These are phyloP conservation scores for Zhuqinia jingwanae DNA, from an alignment of 2,888 invertebrate genomes.

Conservation along the genomic window DNA sequence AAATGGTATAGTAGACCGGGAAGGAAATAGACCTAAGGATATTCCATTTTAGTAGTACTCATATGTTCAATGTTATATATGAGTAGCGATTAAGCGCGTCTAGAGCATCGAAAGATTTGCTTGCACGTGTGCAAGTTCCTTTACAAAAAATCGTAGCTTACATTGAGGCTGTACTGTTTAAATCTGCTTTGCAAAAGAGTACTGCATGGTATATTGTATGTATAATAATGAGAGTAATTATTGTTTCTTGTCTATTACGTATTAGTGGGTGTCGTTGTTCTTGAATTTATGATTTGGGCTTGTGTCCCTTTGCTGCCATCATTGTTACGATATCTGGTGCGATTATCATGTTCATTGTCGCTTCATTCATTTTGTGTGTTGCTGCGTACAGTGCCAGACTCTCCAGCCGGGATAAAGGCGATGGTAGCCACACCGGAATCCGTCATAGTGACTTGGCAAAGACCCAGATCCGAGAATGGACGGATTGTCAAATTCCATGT, in stretches of 20 bases:
- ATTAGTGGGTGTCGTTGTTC: not conserved
- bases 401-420: conserved; percentile 90
- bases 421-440: conserved; percentile 88
- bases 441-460: conserved; percentile 89
- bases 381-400: conserved; percentile 85
- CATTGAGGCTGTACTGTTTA: not conserved
- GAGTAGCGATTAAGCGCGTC: not conserved
- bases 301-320: conserved; percentile 8
- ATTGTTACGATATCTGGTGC: conserved; percentile 8
- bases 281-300: conserved; percentile 28
- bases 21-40: conserved; percentile 37
- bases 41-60: not conserved
- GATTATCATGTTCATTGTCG: conserved; percentile 24
- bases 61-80: not conserved
- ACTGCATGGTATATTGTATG: not conserved
- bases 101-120: not conserved
- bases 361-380: conserved; percentile 50
- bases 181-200: not conserved
- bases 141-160: not conserved
- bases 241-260: not conserved
- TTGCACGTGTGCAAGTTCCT: conserved; percentile 28
- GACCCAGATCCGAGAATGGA: conserved; percentile 89
- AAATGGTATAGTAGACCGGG: not conserved
- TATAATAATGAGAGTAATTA: not conserved
- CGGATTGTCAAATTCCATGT: conserved; percentile 88